phyloP scores from a whole-genome alignment of 2,797 vertebrate species.

The Bufotes viridis region DNA sequence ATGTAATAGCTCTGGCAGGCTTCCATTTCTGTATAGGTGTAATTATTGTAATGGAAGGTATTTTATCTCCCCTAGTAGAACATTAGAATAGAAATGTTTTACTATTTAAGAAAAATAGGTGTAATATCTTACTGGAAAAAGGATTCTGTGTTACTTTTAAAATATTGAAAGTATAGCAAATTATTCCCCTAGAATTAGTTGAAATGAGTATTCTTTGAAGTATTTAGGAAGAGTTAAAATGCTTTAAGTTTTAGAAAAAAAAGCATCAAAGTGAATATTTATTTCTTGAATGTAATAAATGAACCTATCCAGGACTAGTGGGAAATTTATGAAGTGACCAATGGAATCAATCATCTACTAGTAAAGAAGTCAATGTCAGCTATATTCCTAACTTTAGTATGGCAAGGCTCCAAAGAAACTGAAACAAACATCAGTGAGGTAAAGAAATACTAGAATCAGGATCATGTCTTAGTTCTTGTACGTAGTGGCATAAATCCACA shows the following conservation, averaged over 20 bases:
- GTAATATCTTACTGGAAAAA: slow-evolving; percentile 10
- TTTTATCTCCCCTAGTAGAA: slow-evolving; percentile 23
- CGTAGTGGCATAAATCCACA: neutral
- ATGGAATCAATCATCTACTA: slow-evolving; percentile 45
- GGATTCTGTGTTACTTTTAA: slow-evolving; percentile 15
- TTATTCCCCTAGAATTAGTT: slow-evolving; percentile 21
- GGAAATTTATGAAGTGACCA: slow-evolving; percentile 43
- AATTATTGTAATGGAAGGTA: slow-evolving; percentile 43
- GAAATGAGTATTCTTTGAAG: slow-evolving; percentile 29
- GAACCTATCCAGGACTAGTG: slow-evolving; percentile 25
- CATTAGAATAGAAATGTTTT: slow-evolving; percentile 16
- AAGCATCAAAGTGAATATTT: slow-evolving; percentile 43
- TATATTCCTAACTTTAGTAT: slow-evolving; percentile 17
- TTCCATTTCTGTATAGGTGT: slow-evolving; percentile 27
- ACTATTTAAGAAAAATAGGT: slow-evolving; percentile 9
- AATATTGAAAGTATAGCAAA: slow-evolving; percentile 7
- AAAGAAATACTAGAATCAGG: neutral
- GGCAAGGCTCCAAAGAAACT: neutral
- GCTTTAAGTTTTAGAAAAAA: slow-evolving; percentile 26
- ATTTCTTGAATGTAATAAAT: slow-evolving; percentile 43
- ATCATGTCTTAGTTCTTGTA: neutral
- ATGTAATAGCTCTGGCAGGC: slow-evolving; percentile 1
- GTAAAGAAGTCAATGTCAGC: slow-evolving; percentile 28
- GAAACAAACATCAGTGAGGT: neutral
- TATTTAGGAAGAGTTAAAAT: slow-evolving; percentile 38